A percentile compares a stretch with the other conserved stretches of the same genome.
Conservation (phyloP, 2,113 vertebrate genomes). For the Alces alces region DNA sequence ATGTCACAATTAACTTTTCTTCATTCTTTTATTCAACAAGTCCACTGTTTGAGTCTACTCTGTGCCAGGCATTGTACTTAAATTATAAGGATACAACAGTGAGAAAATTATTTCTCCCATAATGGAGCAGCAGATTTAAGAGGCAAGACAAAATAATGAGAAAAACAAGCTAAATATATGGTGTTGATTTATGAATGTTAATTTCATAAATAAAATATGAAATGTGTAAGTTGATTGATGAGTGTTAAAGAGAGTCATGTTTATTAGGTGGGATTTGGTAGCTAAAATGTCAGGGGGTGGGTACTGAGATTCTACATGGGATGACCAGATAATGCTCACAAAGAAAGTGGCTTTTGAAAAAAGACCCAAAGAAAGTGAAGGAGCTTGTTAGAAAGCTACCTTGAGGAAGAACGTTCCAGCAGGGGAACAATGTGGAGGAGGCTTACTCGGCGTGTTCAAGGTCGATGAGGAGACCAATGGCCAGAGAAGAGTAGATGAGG, state of each 20-base stretch:
- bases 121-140: neutral
- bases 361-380: neutral
- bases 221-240: neutral
- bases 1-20: neutral
- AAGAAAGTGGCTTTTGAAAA: neutral
- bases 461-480: neutral
- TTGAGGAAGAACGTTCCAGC: neutral
- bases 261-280: neutral
- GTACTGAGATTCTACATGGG: neutral
- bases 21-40: neutral
- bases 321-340: neutral
- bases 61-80: neutral
- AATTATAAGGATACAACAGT: neutral
- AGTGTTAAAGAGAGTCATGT: neutral
- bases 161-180: neutral
- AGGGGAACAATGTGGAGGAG: rapidly evolving
- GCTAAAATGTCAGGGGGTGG: neutral
- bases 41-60: neutral
- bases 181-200: neutral
- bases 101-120: neutral
- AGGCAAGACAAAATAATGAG: neutral
- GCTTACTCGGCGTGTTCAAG: neutral
- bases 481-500: neutral
- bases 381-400: neutral
- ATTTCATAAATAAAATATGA: neutral